These are phyloP conservation scores for Cheirogaleus medius DNA, from an alignment of 2,113 vertebrate genomes.

Conservation along the genomic window DNA sequence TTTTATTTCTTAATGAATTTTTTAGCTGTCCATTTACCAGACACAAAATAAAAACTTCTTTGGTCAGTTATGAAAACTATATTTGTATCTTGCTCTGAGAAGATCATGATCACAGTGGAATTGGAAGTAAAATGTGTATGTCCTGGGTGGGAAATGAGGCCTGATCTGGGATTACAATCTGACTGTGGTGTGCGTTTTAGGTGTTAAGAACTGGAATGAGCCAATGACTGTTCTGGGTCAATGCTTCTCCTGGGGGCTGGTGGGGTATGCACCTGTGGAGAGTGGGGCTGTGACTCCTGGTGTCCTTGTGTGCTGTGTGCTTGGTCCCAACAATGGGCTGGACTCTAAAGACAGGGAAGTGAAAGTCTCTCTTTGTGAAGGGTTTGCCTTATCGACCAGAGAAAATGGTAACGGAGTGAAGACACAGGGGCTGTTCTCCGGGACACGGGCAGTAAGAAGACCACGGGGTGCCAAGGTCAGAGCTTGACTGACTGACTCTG, in stretches of 20 bases:
- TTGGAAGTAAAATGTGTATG: neutral
- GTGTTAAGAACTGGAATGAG: neutral
- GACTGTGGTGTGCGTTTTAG: neutral
- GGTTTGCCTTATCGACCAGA: neutral
- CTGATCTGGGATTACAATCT: neutral
- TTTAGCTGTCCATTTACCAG: neutral
- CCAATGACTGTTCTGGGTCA: neutral
- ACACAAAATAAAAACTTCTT: neutral
- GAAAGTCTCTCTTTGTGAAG: neutral
- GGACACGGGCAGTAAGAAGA: too few relatives aligned
- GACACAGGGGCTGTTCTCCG: neutral
- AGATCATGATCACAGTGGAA: neutral
- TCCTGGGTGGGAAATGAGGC: neutral
- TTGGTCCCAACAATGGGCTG: neutral
- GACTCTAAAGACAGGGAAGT: neutral
- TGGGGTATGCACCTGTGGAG: neutral
- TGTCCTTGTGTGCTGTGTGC: neutral
- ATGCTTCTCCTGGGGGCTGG: neutral
- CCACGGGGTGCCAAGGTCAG: neutral
- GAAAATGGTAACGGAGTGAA: neutral
- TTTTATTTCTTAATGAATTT: constrained; percentile 44
- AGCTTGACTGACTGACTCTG: too few relatives aligned
- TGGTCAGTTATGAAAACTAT: neutral
- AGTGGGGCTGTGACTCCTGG: neutral
- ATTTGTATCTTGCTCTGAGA: neutral